These are phyloP conservation scores for Chauna torquata DNA, from an alignment of 2,113 vertebrate species.

Conservation along the genomic window DNA sequence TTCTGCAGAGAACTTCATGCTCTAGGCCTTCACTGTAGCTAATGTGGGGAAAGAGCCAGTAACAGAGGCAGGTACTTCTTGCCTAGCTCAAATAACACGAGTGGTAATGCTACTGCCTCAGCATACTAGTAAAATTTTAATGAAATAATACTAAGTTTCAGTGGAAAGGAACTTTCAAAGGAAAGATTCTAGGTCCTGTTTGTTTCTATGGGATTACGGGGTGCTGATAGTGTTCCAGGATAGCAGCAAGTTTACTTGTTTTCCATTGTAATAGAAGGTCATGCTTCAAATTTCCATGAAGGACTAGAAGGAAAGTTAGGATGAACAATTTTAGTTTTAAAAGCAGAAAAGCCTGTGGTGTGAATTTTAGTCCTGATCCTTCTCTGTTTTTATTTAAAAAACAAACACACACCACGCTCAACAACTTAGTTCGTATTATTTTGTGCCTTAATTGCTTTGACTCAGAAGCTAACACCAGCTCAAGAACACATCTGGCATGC, in stretches of 20 bases:
- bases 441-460: conserved; percentile 30
- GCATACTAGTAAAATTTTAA: not conserved
- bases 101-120: not conserved
- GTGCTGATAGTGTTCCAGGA: not conserved
- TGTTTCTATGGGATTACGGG: not conserved
- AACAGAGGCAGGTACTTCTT: not conserved
- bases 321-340: not conserved
- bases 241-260: not conserved
- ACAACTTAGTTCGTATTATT: not conserved
- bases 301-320: not conserved
- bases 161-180: not conserved
- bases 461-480: not conserved
- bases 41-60: not conserved
- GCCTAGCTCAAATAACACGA: not conserved
- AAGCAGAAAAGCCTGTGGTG: not conserved
- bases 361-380: not conserved
- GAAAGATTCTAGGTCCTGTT: not conserved
- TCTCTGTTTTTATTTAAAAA: not conserved
- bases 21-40: not conserved
- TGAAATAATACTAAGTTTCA: not conserved
- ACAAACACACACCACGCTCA: not conserved
- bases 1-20: not conserved
- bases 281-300: not conserved
- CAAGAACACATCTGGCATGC: not conserved
- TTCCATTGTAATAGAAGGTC: not conserved